phyloP scores from a whole-genome alignment of 2,113 vertebrate genomes.

The Mastomys coucha region DNA sequence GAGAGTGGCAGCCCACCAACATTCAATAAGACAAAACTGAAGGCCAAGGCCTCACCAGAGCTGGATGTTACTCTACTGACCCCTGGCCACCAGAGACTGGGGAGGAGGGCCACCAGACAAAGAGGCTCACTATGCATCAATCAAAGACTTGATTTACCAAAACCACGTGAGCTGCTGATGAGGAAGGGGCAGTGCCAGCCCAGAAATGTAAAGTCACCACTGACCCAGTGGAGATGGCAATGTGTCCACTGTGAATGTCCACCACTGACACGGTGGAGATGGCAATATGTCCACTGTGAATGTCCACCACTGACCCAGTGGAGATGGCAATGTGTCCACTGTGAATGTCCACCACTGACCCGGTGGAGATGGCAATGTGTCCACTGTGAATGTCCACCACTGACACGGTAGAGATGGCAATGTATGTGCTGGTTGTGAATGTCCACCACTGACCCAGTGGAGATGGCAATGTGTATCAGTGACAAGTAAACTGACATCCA shows the following conservation, averaged over 20 bases:
- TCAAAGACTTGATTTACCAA: neutral
- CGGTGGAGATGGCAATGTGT: no score
- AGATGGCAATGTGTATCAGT: neutral
- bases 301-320: no score
- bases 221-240: neutral
- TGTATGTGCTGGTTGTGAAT: no score
- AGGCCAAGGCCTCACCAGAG: neutral
- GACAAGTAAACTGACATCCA: neutral
- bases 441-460: neutral
- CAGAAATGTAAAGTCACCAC: neutral
- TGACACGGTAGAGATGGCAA: neutral
- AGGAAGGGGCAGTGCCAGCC: neutral
- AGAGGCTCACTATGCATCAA: neutral
- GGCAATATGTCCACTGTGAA: no score
- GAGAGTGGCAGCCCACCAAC: neutral
- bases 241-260: no score
- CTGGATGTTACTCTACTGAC: neutral
- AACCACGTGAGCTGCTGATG: neutral
- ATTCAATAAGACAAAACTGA: neutral
- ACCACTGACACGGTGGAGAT: no score
- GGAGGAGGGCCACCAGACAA: neutral
- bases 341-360: no score
- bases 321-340: no score
- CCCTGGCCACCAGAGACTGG: neutral
- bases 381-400: no score